Percentiles rank a stretch among this genome's conserved stretches.
Conservation (phyloP, 1,140 invertebrate genomes). For the Panonychus citri region DNA sequence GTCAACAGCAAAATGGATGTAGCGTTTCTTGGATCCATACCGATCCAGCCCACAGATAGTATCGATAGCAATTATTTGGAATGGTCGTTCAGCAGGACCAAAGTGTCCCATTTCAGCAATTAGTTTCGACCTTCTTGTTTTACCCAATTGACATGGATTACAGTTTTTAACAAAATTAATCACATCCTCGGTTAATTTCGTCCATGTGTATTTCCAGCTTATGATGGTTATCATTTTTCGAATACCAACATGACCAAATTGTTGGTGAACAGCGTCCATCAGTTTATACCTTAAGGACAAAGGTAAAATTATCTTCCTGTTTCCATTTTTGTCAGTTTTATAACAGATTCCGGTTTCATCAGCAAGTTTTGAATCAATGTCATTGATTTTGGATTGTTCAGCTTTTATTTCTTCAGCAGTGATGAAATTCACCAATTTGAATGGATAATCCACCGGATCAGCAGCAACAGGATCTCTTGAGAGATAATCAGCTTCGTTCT, state of each 20-base stretch:
- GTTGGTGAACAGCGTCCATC: no score
- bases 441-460: no score
- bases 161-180: background rate
- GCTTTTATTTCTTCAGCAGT: background rate
- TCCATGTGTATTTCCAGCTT: no score
- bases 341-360: background rate
- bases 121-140: background rate
- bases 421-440: background rate
- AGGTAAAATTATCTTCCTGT: background rate
- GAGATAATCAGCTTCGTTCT: constrained; percentile 7
- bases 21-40: background rate
- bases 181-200: background rate
- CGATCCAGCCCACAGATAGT: constrained; percentile 2
- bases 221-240: no score
- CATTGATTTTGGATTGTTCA: background rate
- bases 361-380: background rate
- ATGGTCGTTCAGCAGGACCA: background rate
- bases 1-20: constrained; percentile 4
- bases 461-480: no score
- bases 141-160: background rate
- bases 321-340: background rate
- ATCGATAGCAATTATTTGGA: constrained; percentile 6
- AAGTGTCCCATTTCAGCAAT: background rate
- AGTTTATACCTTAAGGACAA: background rate
- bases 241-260: no score